phyloP scores from a whole-genome alignment of 1,140 invertebrate species.

The Apis florea region DNA sequence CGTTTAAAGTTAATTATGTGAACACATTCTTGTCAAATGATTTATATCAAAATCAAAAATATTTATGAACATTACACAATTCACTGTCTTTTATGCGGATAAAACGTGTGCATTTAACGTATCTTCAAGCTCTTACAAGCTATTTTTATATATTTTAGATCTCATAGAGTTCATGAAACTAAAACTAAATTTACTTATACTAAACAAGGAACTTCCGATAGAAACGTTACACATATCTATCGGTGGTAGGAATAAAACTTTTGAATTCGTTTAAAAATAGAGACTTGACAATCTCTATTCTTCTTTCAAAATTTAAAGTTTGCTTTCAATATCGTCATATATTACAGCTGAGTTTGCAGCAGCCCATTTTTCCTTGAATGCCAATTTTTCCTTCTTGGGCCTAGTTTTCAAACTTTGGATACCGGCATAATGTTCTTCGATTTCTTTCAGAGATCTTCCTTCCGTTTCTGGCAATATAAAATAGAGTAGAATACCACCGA shows the following conservation, averaged over 20 bases:
- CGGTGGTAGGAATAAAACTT: too few species aligned
- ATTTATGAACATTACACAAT: background rate
- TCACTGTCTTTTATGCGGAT: background rate
- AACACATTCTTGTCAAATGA: background rate
- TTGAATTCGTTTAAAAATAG: too few species aligned
- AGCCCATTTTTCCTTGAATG: conserved; percentile 76
- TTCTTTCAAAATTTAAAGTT: conserved; percentile 59
- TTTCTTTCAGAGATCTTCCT: conserved; percentile 88
- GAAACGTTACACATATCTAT: background rate
- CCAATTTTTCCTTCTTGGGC: conserved; percentile 65
- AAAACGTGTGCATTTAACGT: background rate
- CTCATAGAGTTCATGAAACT: background rate
- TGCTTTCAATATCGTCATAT: conserved; percentile 74
- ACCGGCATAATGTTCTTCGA: conserved; percentile 85
- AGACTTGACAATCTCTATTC: background rate
- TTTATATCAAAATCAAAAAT: conserved; percentile 4
- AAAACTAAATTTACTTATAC: too few species aligned
- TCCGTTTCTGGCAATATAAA: conserved; percentile 90
- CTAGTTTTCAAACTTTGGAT: conserved; percentile 78
- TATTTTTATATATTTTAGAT: too few species aligned
- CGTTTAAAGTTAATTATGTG: background rate
- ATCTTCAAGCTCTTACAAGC: too few species aligned
- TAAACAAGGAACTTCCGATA: background rate
- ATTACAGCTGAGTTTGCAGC: conserved; percentile 71
- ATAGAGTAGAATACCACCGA: conserved; percentile 82